Base-by-base conservation (phyloP, 2,888 invertebrate species). In the Drosophila anomelani region DNA sequence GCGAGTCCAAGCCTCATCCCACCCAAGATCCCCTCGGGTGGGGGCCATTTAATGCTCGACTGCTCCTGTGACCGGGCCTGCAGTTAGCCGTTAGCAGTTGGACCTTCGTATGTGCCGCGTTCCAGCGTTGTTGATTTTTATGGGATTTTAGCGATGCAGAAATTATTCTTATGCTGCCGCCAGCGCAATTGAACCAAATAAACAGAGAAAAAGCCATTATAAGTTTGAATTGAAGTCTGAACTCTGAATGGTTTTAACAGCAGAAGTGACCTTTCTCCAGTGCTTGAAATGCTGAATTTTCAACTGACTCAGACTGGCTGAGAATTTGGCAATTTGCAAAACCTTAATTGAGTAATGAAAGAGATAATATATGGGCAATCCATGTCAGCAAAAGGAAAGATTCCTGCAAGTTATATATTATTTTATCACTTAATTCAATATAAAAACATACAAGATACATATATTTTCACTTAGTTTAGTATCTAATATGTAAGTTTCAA, bases 101-200 rank as follows among this genome's bases (percentile, higher is more conserved):
- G 64, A 51, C 29, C 43, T 29, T 66, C 64, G 49, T 67, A 66
- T 66, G 64, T 66, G 49, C 64, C 41, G 49, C 49, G 26, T 53
- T 43, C 34, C 72, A 23, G 39, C 39, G 55, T 66, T 56, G 79
- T 84, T 83, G 84, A 81, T 75, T 82, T 81, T 85, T 89, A 85
- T 89, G 89, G 76, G 62, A 67, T 82, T 89, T 87, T 76, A 76
- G 82, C 82, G 88, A 79, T 77, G 88, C 88, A 85, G 89, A 87
- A 89, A 87, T 77, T 85, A 85, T 84, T 87, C 66, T 66, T 55
- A 49, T 53, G 55, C 60, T 54, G 47, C 51, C 69, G 47, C 43
- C 54, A 58, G 51, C 51, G 43, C 77, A 75, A 63, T 85, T 68
- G 78, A 62, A 58, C 73, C 66, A 86, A 77, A 80, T 75, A 85